A percentile compares a stretch with the other conserved stretches of the same genome.
Evolutionary conservation across 2,113 vertebrate genomes (phyloP).

Genomic region (Orycteropus afer): DNA sequence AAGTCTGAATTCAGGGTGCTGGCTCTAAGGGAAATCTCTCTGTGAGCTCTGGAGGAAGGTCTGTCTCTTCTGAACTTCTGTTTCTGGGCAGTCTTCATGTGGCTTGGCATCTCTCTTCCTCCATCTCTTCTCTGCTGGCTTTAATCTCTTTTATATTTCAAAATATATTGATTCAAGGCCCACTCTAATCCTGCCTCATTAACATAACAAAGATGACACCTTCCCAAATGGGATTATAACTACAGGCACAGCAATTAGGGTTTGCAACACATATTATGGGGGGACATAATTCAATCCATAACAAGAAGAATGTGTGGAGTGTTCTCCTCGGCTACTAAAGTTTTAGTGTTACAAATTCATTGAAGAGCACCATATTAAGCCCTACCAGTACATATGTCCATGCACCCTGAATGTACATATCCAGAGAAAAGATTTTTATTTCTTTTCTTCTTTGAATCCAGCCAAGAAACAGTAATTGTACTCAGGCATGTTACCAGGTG

Average conservation of each 20-base stretch:
- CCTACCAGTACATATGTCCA: not conserved
- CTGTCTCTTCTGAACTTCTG: no score
- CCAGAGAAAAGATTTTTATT: not conserved
- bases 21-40: no score
- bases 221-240: not conserved
- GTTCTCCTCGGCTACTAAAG: not conserved
- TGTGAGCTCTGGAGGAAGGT: no score
- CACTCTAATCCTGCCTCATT: not conserved
- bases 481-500: not conserved
- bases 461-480: not conserved
- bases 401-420: not conserved
- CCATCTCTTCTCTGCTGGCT: not conserved
- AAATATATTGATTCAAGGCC: not conserved
- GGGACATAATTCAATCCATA: not conserved
- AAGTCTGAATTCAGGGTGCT: not conserved
- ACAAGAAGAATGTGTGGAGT: not conserved
- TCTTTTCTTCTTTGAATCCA: conserved; percentile 14
- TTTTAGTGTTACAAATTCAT: not conserved
- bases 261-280: not conserved
- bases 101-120: not conserved
- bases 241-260: not conserved
- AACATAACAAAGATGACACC: not conserved
- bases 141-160: not conserved
- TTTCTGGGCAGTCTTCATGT: not conserved
- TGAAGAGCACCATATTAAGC: not conserved